phyloP scores from a whole-genome alignment of 1,140 invertebrate species.

The Apis florea region DNA sequence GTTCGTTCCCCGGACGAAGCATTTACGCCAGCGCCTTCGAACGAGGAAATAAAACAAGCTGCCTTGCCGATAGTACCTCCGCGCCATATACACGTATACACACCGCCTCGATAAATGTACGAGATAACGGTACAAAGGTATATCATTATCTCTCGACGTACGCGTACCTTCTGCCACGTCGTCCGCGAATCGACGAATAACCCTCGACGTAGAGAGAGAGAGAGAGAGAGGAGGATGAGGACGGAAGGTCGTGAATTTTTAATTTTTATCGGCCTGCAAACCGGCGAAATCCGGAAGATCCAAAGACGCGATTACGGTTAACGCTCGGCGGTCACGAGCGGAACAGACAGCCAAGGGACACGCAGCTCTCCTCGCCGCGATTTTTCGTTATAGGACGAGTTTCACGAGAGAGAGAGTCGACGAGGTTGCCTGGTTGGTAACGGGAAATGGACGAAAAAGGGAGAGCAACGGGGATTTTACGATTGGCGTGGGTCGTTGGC shows the following conservation, averaged over 20 bases:
- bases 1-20: conserved; percentile 58
- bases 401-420: too few relatives aligned
- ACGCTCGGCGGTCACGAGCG: conserved; percentile 28
- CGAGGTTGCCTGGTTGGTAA: too few relatives aligned
- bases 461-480: neutral
- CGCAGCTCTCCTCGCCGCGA: neutral
- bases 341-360: conserved; percentile 12
- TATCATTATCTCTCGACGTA: conserved; percentile 71
- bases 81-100: conserved; percentile 15
- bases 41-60: conserved; percentile 69
- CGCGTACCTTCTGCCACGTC: conserved; percentile 48
- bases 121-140: conserved; percentile 66
- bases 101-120: conserved; percentile 66
- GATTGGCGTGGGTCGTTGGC: conserved; percentile 1
- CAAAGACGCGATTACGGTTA: conserved; percentile 55
- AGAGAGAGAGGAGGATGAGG: neutral
- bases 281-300: conserved; percentile 61
- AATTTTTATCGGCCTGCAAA: conserved; percentile 65
- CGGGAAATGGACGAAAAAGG: conserved; percentile 17
- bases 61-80: conserved; percentile 49
- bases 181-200: conserved; percentile 20
- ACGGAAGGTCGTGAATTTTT: conserved; percentile 62
- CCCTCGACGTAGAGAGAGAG: conserved; percentile 1
- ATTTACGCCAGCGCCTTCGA: conserved; percentile 57
- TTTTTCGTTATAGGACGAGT: conserved; percentile 16